These are phyloP conservation scores for Podilymbus podiceps DNA, from an alignment of 2,113 vertebrate species.

Conservation along the genomic window DNA sequence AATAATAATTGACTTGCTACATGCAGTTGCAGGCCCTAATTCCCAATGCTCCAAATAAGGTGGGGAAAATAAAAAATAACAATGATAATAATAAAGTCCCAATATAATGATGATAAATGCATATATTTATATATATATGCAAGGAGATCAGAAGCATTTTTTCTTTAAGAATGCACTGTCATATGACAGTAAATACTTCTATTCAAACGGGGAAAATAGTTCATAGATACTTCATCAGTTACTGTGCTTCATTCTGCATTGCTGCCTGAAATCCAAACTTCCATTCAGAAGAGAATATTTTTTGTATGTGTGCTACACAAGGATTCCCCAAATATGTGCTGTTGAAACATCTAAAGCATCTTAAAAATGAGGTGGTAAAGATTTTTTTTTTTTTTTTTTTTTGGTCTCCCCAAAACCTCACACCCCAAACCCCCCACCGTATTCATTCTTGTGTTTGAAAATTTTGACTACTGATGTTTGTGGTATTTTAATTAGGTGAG, in stretches of 20 bases:
- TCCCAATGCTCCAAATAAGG: background rate
- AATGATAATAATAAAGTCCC: background rate
- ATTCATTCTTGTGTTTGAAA: background rate
- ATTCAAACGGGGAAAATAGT: background rate
- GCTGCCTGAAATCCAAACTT: background rate
- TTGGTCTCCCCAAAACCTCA: too few species aligned
- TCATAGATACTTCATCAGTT: background rate
- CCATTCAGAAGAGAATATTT: background rate
- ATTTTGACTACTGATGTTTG: background rate
- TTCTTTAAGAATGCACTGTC: background rate
- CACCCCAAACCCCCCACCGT: fast-evolving
- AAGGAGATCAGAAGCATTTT: background rate
- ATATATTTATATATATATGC: background rate
- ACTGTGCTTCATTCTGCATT: background rate
- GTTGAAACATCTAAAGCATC: background rate
- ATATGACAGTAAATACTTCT: background rate
- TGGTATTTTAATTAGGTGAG: background rate
- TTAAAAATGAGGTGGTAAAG: background rate
- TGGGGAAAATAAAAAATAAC: background rate
- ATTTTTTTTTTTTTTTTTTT: background rate
- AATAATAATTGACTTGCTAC: background rate
- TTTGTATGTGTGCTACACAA: background rate
- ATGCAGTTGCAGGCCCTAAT: background rate
- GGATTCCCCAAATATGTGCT: background rate
- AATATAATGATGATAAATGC: background rate